Conservation (phyloP, 1,140 invertebrate genomes). For the Cyclargus thomasi region DNA sequence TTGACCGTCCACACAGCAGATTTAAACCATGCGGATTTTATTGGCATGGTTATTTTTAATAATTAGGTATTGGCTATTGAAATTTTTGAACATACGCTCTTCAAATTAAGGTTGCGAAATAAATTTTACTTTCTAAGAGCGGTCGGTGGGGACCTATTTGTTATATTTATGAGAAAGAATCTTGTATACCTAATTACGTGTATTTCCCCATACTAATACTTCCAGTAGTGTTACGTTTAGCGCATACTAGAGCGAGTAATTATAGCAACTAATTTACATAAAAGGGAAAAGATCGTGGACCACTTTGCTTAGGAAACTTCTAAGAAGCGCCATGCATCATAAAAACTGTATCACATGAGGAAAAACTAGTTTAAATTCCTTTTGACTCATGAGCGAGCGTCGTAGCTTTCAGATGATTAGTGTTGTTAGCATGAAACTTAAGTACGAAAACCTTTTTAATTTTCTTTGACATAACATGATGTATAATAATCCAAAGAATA, state of each 20-base stretch:
- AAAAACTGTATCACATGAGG: background rate
- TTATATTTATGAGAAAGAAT: slow-evolving; percentile 1
- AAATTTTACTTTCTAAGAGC: background rate
- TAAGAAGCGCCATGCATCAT: slow-evolving; percentile 4
- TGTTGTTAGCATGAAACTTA: too few relatives aligned
- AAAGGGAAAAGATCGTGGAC: slow-evolving; percentile 2
- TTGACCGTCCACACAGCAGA: too few relatives aligned
- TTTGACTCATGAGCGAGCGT: background rate
- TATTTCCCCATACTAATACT: background rate
- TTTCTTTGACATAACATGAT: too few relatives aligned
- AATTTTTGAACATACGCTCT: too few relatives aligned
- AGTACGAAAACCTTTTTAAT: too few relatives aligned
- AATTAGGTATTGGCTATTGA: too few relatives aligned
- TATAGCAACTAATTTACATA: slow-evolving; percentile 23
- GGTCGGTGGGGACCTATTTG: background rate
- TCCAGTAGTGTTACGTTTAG: slow-evolving; percentile 4
- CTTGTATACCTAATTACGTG: background rate
- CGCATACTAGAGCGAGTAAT: slow-evolving; percentile 4
- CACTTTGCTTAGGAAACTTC: slow-evolving; percentile 11
- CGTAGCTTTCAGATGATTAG: too few relatives aligned
- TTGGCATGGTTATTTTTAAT: too few relatives aligned
- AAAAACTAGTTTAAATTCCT: background rate
- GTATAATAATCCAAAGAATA: too few relatives aligned
- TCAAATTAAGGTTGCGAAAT: too few relatives aligned
- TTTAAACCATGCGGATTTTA: too few relatives aligned